Evolutionary conservation across 2,113 vertebrate species (phyloP), one percentile per base, ranked within the genome.

Genomic region (Pluvialis apricaria): DNA sequence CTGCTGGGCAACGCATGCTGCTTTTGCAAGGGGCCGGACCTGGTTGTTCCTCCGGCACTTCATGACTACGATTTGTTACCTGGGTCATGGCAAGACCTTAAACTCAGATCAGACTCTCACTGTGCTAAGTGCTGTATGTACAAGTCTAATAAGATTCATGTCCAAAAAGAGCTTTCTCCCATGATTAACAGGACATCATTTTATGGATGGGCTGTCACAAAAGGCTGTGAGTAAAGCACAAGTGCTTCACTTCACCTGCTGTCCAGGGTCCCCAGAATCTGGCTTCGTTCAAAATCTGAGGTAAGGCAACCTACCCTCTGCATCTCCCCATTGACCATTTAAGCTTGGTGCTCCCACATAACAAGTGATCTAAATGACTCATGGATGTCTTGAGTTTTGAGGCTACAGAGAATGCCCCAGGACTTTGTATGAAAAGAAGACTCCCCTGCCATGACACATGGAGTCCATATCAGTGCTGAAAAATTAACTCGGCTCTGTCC

Each of bases 1-100:
- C 54, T 96, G 68, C 92, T 92, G 71, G 79, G 66, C 60, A 81
- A 24, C 60, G 70, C n/a, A 77, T 66, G 51, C 77, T 96, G 83
- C 69, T 92, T 92, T 86, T 86, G 47, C 77, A 92, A 92, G 51
- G 28, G 89, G 32, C 54, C 80, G 91, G 72, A 70, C 44, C 51
- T 68, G 47, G 10, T 29, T 81, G 40, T 73, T 94, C 38, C 60
- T 86, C 49, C 42, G 60, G 60, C 58, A 34, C 54, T 77, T 80
- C 14, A 10, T 73, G 47, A 38, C 55, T 57, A 25, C 22, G 42
- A 73, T 94, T 82, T 89, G 58, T 64, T 77, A 54, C 36, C 58
- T 70, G 32, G 26, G 19, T 90, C 70, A 92, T 73, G 60, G 24
- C 79, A 93, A 54, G n/a, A 26, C 44, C 34, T 57, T 45, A 42